Percentiles rank a stretch among this genome's conserved stretches.
Evolutionary conservation across 92 coral and sea anemone genomes (phyloP).

Genomic region (Porites cylindrica): DNA sequence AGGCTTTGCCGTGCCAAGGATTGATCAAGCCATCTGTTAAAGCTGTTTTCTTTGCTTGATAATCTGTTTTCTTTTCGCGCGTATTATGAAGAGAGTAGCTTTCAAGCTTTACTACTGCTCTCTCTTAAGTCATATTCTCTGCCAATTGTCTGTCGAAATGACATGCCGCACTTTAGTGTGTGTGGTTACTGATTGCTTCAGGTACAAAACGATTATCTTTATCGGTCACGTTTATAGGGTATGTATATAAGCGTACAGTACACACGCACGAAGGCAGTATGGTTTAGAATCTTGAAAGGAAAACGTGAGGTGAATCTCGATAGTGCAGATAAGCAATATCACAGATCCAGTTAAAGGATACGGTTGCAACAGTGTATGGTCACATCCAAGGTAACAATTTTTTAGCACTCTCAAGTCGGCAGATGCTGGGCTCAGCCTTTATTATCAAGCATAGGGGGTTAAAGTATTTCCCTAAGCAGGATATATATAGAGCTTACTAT

Average conservation of each 20-base stretch:
- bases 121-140: background rate
- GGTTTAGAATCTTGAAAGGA: background rate
- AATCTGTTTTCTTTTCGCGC: constrained; percentile 11
- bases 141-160: background rate
- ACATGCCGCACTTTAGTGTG: background rate
- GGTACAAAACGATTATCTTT: background rate
- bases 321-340: background rate
- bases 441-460: background rate
- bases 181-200: background rate
- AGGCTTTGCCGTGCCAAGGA: background rate
- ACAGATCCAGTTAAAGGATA: too few relatives aligned
- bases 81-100: constrained; percentile 10
- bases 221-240: constrained; percentile 5
- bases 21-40: background rate
- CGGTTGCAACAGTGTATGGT: too few relatives aligned
- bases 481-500: background rate
- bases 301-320: background rate
- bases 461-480: background rate
- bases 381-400: background rate
- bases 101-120: background rate
- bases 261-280: background rate
- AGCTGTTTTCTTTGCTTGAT: background rate
- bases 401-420: background rate
- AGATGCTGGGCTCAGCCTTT: too few relatives aligned
- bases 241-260: background rate